Conservation (phyloP, 2,113 vertebrate species). For the Sphyrna mokarran region DNA sequence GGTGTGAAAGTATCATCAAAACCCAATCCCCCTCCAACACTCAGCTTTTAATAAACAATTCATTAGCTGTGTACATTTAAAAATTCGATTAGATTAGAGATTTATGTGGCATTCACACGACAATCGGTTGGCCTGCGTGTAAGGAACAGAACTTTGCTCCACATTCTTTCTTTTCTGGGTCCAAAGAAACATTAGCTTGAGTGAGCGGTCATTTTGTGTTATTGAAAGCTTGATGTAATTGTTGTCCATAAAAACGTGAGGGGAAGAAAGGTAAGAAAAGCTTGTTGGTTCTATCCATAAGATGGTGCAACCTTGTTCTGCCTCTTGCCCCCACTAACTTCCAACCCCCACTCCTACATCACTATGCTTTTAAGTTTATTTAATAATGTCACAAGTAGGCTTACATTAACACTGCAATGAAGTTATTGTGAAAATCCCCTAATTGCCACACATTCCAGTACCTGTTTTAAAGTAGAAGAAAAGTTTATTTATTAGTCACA, state of each 20-base stretch:
- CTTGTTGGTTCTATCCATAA: background rate
- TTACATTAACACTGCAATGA: too few relatives aligned
- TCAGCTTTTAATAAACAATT: constrained; percentile 18
- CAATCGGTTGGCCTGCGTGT: background rate
- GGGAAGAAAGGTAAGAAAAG: background rate
- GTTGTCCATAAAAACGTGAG: background rate
- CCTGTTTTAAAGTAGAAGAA: too few relatives aligned
- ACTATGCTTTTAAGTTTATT: too few relatives aligned
- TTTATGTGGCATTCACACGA: constrained; percentile 20
- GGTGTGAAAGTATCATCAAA: background rate
- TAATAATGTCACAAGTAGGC: too few relatives aligned
- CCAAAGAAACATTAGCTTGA: background rate
- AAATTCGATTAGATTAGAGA: background rate
- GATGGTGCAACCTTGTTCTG: background rate
- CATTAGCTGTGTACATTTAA: background rate
- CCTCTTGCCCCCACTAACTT: fast-evolving
- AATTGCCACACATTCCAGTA: too few relatives aligned
- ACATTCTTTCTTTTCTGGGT: background rate
- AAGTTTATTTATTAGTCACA: too few relatives aligned
- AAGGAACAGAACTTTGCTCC: background rate
- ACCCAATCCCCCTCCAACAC: background rate
- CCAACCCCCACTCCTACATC: too few relatives aligned
- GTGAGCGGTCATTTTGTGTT: background rate
- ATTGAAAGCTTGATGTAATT: background rate
- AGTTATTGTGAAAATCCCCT: too few relatives aligned